Conservation (phyloP, 1,140 invertebrate species). For the Pogonomyrmex californicus region DNA sequence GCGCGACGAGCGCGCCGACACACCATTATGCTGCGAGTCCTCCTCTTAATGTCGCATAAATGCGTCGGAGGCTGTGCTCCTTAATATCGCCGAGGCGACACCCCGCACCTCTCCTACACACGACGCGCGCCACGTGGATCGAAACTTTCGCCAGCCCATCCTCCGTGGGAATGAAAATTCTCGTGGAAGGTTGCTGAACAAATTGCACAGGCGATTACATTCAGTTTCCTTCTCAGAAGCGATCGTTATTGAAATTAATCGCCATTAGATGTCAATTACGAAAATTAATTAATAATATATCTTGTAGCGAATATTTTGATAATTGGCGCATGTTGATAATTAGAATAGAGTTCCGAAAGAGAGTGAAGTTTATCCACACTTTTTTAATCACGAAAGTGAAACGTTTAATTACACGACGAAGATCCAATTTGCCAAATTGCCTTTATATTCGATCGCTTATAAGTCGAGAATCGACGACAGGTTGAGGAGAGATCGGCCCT, state of each 20-base stretch:
- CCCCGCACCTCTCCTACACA: background rate
- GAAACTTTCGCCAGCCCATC: conserved; percentile 55
- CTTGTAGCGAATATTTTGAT: background rate
- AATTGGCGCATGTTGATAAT: background rate
- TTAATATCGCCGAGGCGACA: conserved; percentile 64
- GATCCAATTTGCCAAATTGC: background rate
- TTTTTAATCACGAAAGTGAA: background rate
- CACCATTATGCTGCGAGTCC: conserved; percentile 66
- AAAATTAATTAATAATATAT: background rate
- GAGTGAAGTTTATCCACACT: background rate
- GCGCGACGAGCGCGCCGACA: conserved; percentile 58
- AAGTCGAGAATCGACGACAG: conserved; percentile 23
- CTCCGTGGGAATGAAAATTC: conserved; percentile 48
- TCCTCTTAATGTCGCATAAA: conserved; percentile 74
- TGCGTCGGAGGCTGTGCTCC: conserved; percentile 51
- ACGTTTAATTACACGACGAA: background rate
- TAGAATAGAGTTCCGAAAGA: background rate
- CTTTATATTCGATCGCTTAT: conserved; percentile 5
- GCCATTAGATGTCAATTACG: background rate
- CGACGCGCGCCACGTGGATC: conserved; percentile 45
- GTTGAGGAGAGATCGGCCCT: background rate
- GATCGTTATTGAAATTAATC: conserved; percentile 20
- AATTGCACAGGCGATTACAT: conserved; percentile 35
- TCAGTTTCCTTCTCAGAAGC: background rate
- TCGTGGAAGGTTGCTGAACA: conserved; percentile 19